phyloP scores from a whole-genome alignment of 2,797 vertebrate species.

The Pelochelys cantorii region DNA sequence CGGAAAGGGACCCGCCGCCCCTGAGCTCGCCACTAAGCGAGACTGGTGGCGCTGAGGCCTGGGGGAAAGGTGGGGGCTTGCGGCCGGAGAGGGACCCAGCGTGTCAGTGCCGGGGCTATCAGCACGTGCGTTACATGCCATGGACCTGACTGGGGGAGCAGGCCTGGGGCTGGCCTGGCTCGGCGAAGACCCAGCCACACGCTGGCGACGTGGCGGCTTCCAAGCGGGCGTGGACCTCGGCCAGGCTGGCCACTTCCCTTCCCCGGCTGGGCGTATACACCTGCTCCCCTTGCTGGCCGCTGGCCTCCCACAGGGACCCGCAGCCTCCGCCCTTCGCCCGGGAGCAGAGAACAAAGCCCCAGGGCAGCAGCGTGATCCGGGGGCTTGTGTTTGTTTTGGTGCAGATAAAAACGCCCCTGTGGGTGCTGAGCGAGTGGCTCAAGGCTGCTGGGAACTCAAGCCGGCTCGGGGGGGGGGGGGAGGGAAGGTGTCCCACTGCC shows the following conservation, averaged over 20 bases:
- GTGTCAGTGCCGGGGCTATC: neutral
- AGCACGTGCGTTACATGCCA: slow-evolving; percentile 37
- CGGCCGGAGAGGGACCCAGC: fast-evolving
- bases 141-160: neutral
- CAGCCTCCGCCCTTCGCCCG: neutral
- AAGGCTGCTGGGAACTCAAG: neutral
- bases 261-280: too few relatives aligned
- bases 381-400: neutral
- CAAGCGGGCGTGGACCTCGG: fast-evolving
- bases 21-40: fast-evolving
- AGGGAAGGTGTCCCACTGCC: neutral
- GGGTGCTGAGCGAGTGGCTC: neutral
- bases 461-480: neutral
- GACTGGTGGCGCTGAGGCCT: fast-evolving
- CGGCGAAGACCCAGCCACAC: neutral
- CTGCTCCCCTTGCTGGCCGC: neutral
- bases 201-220: fast-evolving
- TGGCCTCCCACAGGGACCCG: neutral
- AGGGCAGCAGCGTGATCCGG: too few relatives aligned
- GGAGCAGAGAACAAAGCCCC: neutral
- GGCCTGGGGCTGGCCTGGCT: neutral
- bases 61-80: neutral
- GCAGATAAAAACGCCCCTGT: neutral
- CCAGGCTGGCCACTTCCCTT: neutral
- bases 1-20: neutral